Evolutionary conservation across 2,113 vertebrate genomes (phyloP).

Genomic region (Chaetodon auriga): DNA sequence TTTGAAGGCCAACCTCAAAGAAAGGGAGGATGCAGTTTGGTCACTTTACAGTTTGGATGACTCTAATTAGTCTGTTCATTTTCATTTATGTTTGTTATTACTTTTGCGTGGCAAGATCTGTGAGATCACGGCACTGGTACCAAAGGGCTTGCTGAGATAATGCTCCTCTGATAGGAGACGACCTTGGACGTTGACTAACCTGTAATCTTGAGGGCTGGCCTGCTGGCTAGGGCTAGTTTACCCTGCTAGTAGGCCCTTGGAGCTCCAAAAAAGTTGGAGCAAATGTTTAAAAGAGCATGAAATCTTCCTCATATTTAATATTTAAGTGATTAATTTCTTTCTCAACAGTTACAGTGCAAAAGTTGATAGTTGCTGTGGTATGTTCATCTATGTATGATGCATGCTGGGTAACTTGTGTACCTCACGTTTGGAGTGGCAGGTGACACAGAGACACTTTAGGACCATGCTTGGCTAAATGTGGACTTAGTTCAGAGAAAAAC

Average conservation of each 20-base stretch:
- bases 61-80: too few species aligned
- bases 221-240: background rate
- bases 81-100: too few species aligned
- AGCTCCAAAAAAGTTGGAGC: too few species aligned
- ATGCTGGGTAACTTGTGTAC: background rate
- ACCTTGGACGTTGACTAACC: background rate
- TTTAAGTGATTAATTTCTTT: too few species aligned
- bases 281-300: too few species aligned
- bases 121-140: too few species aligned
- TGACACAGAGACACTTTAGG: background rate
- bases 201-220: background rate
- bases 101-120: too few species aligned
- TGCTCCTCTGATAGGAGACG: background rate
- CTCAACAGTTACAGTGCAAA: too few species aligned
- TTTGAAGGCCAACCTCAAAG: background rate
- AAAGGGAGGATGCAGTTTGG: background rate
- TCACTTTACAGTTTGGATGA: background rate
- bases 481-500: background rate
- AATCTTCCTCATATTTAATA: too few species aligned
- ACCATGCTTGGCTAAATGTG: background rate
- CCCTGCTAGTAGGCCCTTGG: background rate
- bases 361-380: too few species aligned
- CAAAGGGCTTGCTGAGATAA: too few species aligned
- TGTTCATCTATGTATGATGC: too few species aligned
- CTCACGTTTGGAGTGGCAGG: background rate